Base-by-base conservation (phyloP, 2,888 invertebrate species). In the Ophion ventricosus region DNA sequence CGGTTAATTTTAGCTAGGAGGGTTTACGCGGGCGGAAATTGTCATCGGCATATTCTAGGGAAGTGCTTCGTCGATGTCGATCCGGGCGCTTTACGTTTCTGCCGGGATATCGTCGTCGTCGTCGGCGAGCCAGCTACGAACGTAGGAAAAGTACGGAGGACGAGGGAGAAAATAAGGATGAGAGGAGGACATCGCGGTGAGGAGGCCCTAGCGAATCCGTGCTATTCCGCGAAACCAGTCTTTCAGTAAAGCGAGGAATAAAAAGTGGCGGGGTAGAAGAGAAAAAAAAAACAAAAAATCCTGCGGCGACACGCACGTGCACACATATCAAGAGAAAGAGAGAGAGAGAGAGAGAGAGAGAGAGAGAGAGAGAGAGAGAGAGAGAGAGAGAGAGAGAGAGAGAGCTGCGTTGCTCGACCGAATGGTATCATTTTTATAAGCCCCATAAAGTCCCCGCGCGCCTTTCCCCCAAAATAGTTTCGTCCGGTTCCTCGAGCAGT, bases 391-490 rank as follows among this genome's bases (percentile, higher is more conserved):
- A n/a, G n/a, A n/a, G n/a, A n/a, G n/a, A 43, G 73, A 67, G 82
- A 82, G 80, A 84, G 73, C 80, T 73, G 85, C 76, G 54, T n/a
- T 63, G 78, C 56, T 63, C 56, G 81, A 76, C 78, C 86, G 84
- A 87, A 87, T 86, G 89, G 88, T 89, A 90, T 90, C 91, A 92
- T 91, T 91, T 91, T 92, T 91, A 92, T 91, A 92, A 91, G 90
- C 87, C 90, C 90, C 90, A 90, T 92, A 92, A 92, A 92, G 89
- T 90, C 88, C 89, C 87, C 74, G 74, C 79, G 64, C 81, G 67
- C 79, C 78, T 80, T 81, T 78, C 70, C 54, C 82, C 85, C 82
- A 87, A 88, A 89, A 87, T 88, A 86, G 87, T 86, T 86, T 85
- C 77, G 87, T 76, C 85, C 86, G 84, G 75, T 86, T 82, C 72